Evolutionary conservation across 2,888 invertebrate species (phyloP), one percentile per base, ranked within the genome.

Genomic region (Habroteleia sp.): DNA sequence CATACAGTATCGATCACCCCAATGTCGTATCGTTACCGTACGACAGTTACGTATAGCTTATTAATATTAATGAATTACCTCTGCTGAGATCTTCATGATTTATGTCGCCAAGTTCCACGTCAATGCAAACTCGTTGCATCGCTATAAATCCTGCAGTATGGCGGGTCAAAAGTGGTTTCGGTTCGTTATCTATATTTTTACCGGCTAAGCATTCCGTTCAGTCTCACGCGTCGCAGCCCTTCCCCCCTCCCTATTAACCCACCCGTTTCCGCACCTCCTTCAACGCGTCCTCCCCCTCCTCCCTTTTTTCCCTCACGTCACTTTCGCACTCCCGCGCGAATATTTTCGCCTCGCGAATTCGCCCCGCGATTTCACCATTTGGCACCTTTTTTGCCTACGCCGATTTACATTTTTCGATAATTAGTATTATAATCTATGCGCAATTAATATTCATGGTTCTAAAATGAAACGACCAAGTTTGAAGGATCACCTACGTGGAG

Each of bases 1-100:
- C 76, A 68, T 72, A 58, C 76, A 72, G 68, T 72, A 76, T 76
- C 76, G 76, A 76, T 76, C 76, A 72, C 41, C 46, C 56, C 68
- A 76, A 80, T 83, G 82, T 85, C 83, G 82, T 80, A 83, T 85
- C 85, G 83, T 83, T 84, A 84, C 79, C 76, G 62, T 76, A 65
- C 79, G 84, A 83, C 83, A 82, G 83, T 83, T 85, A 85, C 83
- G 83, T 82, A 84, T 84, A 82, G 82, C 85, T 87, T 86, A 87
- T 86, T 87, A 87, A 87, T 87, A 87, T 87, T 86, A 87, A 87
- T 84, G 85, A 86, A 86, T 83, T 82, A 84, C 82, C 81, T 80
- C 82, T 84, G 81, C 79, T 84, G 83, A 83, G 82, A 77, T 84
- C 80, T 80, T 80, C 74, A 81, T 85, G 85, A 87, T 87, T 87